Conservation (phyloP, 2,113 vertebrate species). For the Rhinoptilus africanus region DNA sequence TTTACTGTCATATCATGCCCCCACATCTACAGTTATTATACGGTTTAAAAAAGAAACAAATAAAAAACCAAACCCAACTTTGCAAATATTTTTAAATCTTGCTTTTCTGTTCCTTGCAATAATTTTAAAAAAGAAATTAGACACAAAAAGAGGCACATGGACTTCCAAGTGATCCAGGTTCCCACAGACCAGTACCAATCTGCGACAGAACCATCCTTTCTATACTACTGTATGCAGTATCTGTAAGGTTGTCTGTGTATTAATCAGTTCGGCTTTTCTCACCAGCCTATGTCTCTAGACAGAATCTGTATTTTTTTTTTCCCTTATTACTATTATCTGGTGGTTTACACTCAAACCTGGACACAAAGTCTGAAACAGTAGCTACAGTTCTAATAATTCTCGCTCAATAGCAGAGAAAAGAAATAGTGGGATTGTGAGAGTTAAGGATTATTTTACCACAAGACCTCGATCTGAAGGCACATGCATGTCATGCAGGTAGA, state of each 20-base stretch:
- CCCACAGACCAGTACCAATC: not conserved
- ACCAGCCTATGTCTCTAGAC: not conserved
- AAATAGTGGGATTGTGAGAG: not conserved
- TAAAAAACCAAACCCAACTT: not conserved
- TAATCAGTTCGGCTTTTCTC: not conserved
- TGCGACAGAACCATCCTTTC: not conserved
- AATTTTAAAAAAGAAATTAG: not conserved
- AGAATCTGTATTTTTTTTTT: not conserved
- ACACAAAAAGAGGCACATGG: fast-evolving
- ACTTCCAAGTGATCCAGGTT: not conserved
- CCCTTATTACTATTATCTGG: not conserved
- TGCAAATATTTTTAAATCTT: not conserved
- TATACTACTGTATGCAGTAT: not conserved
- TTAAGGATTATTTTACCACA: not conserved
- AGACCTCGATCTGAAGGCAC: not conserved
- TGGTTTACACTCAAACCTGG: not conserved
- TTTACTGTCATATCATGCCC: not conserved
- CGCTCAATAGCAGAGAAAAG: not conserved
- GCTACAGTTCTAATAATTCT: not conserved
- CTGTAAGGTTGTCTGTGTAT: not conserved
- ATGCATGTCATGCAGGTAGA: not conserved
- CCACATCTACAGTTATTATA: not conserved
- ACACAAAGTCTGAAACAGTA: not conserved
- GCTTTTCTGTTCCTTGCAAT: not conserved
- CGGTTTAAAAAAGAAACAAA: not conserved